These are phyloP conservation scores for Pristiophorus japonicus DNA, from an alignment of 2,113 vertebrate genomes.

Conservation along the genomic window DNA sequence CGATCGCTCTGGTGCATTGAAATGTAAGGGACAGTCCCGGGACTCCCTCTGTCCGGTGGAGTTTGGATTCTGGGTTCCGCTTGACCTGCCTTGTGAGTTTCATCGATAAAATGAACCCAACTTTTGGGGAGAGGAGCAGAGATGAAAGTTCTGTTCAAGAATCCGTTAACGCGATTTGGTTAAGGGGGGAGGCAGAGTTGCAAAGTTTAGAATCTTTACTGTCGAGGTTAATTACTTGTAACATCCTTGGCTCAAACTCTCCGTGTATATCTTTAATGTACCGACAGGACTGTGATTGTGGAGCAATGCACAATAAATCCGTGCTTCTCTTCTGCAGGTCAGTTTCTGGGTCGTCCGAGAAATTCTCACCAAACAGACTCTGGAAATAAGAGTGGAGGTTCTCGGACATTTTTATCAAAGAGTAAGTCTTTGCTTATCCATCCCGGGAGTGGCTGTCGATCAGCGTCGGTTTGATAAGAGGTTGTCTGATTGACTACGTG, in stretches of 20 bases:
- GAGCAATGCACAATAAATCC: neutral
- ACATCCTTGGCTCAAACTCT: no score
- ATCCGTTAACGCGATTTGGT: neutral
- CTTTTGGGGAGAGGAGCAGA: neutral
- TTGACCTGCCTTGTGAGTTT: neutral
- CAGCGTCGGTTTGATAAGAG: neutral
- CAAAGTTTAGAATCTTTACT: neutral
- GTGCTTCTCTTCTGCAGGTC: neutral
- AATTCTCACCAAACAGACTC: neutral
- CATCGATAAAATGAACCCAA: neutral
- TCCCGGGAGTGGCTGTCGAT: neutral
- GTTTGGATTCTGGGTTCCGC: neutral
- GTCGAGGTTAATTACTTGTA: neutral
- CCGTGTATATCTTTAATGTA: neutral
- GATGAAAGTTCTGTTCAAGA: neutral
- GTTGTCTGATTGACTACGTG: neutral
- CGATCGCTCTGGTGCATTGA: neutral
- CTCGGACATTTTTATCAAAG: neutral
- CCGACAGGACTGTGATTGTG: neutral
- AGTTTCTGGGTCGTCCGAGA: slow-evolving; percentile 8
- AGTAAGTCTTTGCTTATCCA: neutral
- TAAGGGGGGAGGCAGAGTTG: neutral
- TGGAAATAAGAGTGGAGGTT: neutral
- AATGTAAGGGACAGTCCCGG: no score
- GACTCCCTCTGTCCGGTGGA: no score